A percentile compares a stretch with the other conserved stretches of the same genome.
These are phyloP conservation scores for Hypotaenidia philippensis DNA, from an alignment of 2,797 vertebrate species.

Conservation along the genomic window DNA sequence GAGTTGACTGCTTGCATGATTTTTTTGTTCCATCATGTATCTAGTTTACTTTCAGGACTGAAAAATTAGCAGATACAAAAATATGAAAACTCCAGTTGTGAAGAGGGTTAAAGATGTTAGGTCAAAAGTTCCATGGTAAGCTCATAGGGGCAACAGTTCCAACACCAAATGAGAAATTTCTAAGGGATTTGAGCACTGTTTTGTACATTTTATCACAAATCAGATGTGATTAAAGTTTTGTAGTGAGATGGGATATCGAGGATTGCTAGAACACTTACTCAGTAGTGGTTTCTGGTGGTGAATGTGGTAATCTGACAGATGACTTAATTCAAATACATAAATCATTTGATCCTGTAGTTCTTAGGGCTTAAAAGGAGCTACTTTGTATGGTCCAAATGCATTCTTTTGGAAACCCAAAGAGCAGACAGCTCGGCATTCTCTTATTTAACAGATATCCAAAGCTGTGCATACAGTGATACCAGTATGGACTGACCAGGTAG, in stretches of 20 bases:
- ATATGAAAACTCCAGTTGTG: background rate
- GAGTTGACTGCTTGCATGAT: background rate
- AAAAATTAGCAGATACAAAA: background rate
- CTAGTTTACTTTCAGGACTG: background rate
- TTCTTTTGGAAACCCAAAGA: background rate
- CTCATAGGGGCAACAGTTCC: background rate
- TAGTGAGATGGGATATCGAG: background rate
- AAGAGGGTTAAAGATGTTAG: background rate
- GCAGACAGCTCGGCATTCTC: background rate
- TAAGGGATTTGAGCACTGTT: background rate
- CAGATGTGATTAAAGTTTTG: background rate
- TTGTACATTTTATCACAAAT: background rate
- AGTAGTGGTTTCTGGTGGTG: background rate
- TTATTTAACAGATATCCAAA: background rate
- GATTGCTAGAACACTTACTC: background rate
- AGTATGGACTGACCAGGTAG: background rate
- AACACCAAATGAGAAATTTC: background rate
- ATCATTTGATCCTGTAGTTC: background rate
- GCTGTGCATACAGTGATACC: background rate
- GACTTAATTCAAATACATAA: background rate
- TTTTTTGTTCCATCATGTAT: background rate
- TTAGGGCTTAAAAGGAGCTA: background rate
- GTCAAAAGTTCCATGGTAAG: background rate
- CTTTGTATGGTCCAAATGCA: background rate
- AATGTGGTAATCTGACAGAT: background rate